Conservation (phyloP, 2,797 vertebrate genomes). For the Xenentodon cancila region DNA sequence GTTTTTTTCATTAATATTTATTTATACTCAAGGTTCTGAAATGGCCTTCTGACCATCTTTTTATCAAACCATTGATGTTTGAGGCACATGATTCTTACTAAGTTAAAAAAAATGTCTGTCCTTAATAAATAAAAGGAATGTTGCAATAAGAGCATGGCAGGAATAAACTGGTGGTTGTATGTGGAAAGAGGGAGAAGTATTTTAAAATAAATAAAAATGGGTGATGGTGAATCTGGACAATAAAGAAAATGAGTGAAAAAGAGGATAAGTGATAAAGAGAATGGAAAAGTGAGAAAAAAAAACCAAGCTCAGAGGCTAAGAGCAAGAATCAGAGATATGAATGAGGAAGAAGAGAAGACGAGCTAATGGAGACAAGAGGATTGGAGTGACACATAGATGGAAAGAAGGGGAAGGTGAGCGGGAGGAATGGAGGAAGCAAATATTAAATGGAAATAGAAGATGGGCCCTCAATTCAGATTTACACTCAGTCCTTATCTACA, state of each 20-base stretch:
- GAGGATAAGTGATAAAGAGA: background rate
- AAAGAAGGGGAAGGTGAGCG: conserved; percentile 20
- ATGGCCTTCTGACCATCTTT: no score
- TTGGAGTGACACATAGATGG: conserved; percentile 8
- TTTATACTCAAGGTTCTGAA: background rate
- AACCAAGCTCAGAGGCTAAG: background rate
- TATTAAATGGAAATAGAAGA: conserved; percentile 71
- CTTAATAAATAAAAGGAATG: background rate
- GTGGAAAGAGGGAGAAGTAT: no score
- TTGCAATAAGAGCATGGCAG: background rate
- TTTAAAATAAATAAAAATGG: background rate
- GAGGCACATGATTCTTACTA: no score
- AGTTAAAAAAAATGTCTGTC: no score
- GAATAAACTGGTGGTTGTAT: background rate
- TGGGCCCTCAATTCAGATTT: conserved; percentile 75
- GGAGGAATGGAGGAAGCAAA: conserved; percentile 48
- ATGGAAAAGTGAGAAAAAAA: background rate
- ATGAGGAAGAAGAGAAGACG: conserved; percentile 5
- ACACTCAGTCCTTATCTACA: conserved; percentile 76
- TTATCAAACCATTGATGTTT: no score
- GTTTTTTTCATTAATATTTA: background rate
- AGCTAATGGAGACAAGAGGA: conserved; percentile 13
- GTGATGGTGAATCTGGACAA: background rate
- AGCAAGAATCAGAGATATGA: conserved; percentile 6
- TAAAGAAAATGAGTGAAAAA: background rate